phyloP scores from a whole-genome alignment of 1,140 invertebrate species.

The Zaprionus ornatus region DNA sequence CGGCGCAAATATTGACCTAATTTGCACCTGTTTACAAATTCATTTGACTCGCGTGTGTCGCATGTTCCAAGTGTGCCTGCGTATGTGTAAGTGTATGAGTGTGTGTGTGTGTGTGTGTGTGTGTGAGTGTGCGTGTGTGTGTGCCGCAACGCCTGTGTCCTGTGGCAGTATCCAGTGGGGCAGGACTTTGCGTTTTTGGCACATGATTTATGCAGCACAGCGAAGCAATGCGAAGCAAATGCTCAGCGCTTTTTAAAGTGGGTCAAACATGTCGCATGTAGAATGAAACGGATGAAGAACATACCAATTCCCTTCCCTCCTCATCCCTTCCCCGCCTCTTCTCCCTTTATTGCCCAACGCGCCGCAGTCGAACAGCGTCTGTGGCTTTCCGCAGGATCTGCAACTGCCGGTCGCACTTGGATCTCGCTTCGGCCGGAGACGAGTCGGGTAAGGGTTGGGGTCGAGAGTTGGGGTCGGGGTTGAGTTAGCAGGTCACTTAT shows the following conservation, averaged over 20 bases:
- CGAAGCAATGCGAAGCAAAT: constrained; percentile 43
- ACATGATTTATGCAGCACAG: constrained; percentile 73
- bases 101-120: not conserved
- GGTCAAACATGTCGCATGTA: constrained; percentile 50
- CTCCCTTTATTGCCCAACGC: not conserved
- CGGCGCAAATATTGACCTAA: constrained; percentile 74
- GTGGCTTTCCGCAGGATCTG: not conserved
- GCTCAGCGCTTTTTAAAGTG: constrained; percentile 45
- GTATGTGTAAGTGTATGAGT: not conserved
- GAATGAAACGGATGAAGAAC: not conserved
- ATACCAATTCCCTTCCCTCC: not conserved
- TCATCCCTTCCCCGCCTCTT: not conserved
- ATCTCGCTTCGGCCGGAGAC: not conserved
- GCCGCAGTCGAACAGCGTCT: not conserved
- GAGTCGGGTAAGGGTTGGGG: not conserved
- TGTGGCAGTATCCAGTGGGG: constrained; percentile 25
- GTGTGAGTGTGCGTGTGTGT: not conserved
- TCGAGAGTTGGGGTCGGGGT: not conserved
- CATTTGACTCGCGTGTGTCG: constrained; percentile 55
- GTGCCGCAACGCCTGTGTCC: constrained; percentile 4
- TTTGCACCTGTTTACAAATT: constrained; percentile 80
- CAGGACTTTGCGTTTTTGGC: constrained; percentile 74
- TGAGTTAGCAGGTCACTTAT: constrained; percentile 17
- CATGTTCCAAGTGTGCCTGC: constrained; percentile 3
- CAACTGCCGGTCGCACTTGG: not conserved